Base-by-base conservation (phyloP, 2,113 vertebrate species). In the Alligator mississippiensis region DNA sequence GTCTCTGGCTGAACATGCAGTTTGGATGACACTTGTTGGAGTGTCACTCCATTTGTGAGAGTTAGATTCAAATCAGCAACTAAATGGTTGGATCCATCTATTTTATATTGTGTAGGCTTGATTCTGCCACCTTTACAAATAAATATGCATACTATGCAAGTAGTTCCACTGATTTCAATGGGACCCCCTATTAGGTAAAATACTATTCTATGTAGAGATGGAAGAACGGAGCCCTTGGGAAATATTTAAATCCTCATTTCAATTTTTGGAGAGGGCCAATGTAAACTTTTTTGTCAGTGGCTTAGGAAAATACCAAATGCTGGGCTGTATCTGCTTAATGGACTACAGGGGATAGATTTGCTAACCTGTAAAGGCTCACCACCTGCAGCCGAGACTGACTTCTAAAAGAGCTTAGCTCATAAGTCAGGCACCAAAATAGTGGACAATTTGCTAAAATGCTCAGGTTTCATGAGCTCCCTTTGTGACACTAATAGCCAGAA, bases 181-280 rank as follows among this genome's bases (percentile, higher is more conserved):
- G 77, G 72, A 82, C 68, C 38, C 1, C 83, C 76, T 11, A 28
- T 6, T 87, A 63, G 92, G 34, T 11, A 75, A 9, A 34, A 12
- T 47, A 22, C 70, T 25, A 24, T 22, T 74, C 25, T 6, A 38
- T 61, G 14, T 9, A 1, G 9, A 87, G 62, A 77, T 25, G 84
- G 93, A 84, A 84, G 82, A 63, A 19, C 11, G 0, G 15, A 19
- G 64, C 84, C 62, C 85, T 88, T 81, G 85, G 63, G 74, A 74
- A 84, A 76, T 70, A 68, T 78, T 78, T 30, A 17, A 14, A 13
- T 55, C 93, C 93, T 11, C 47, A 8, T 47, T 47, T 47, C 47
- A 95, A 94, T 93, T 89, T 70, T 92, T 92, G 0, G 59, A 80
- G 47, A 77, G 54, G 88, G 93, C 93, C 94, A 91, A 80, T 90